Evolutionary conservation across 1,140 invertebrate genomes (phyloP), one percentile per base, ranked within the genome.

Genomic region (Cephus cinctus): DNA sequence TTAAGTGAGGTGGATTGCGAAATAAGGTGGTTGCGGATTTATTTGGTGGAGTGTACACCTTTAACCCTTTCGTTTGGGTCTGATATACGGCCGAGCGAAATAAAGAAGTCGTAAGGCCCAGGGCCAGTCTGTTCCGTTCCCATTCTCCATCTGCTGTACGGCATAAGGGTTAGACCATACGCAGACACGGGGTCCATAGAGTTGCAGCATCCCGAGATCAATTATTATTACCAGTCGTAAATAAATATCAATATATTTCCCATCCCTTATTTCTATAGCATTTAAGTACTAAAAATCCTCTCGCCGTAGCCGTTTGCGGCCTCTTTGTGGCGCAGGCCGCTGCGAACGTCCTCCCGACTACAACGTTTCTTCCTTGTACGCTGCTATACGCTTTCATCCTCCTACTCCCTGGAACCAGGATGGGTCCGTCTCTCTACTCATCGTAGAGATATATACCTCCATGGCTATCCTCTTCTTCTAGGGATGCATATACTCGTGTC

Each of bases 221-320:
- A 63, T 65, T 65, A 65, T 63, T 65, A 63, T 61, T 65, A 61
- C 58, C 61, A 52, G 52, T 65, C 60, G 45, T 63, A 63, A 64
- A 66, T 64, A 63, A 59, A 61, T 63, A 61, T 63, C 60, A 57
- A 55, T 63, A 53, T 52, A 54, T 58, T 54, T 48, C 34, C 52
- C 32, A 14, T 42, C 18, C 21, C 38, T 42, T 2, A 15, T 14
- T 15, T 23, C 12, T 23, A 22, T n/a, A 11, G 20, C 23, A 15
- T 23, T 15, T n/a, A n/a, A 27, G 25, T 27, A 27, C 6, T 27
- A 27, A 27, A 27, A 27, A n/a, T 27, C 25, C 25, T n/a, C n/a
- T n/a, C 25, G 12, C 32, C 18, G 18, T 30, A 20, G 11, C 39
- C 43, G 41, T 49, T 56, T 44, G 59, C 56, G 59, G 59, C 43